A percentile compares a stretch with the other conserved stretches of the same genome.
phyloP scores from a whole-genome alignment of 1,140 invertebrate species.

The Anoplophora glabripennis region DNA sequence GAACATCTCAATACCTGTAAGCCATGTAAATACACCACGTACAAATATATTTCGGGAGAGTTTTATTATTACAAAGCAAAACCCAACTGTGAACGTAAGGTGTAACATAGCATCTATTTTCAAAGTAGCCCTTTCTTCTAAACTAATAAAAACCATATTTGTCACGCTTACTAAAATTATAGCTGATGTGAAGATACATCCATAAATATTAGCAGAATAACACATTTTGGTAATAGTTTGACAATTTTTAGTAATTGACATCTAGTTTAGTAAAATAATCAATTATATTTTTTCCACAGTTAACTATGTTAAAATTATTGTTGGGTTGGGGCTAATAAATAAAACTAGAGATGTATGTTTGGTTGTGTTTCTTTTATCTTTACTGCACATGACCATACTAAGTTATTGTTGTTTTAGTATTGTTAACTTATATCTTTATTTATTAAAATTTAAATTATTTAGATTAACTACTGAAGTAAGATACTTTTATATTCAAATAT shows the following conservation, averaged over 20 bases:
- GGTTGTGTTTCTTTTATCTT: too few relatives aligned
- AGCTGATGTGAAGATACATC: neutral
- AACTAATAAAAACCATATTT: neutral
- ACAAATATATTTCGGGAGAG: neutral
- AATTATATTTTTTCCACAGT: neutral
- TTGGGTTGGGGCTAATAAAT: slow-evolving; percentile 22
- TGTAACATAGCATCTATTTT: neutral
- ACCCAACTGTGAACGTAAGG: neutral
- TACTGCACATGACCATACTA: too few relatives aligned
- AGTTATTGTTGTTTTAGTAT: too few relatives aligned
- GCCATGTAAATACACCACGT: neutral
- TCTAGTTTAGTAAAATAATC: neutral
- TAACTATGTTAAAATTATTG: slow-evolving; percentile 24
- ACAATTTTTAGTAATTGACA: neutral
- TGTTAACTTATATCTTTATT: too few relatives aligned
- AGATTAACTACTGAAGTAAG: too few relatives aligned
- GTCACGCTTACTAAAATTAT: neutral
- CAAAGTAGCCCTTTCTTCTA: neutral
- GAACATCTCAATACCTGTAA: neutral
- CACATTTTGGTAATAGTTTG: neutral
- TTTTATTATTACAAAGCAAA: neutral
- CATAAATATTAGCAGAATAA: neutral
- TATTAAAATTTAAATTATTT: too few relatives aligned
- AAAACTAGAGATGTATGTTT: slow-evolving; percentile 35
- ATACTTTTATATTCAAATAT: too few relatives aligned